These are phyloP conservation scores for Dicycla oo DNA, from an alignment of 2,888 invertebrate species.

Conservation along the genomic window DNA sequence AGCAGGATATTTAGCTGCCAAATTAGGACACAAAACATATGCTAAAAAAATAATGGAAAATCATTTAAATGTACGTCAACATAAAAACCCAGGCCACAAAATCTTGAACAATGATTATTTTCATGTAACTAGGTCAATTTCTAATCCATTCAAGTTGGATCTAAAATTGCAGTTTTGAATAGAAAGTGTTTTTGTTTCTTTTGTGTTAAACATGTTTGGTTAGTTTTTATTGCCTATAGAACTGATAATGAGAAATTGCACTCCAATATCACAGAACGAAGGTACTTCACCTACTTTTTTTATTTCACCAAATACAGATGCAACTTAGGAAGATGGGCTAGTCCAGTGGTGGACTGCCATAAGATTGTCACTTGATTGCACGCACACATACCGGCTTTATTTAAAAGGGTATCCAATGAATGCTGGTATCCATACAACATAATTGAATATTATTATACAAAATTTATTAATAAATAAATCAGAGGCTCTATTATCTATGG, in stretches of 20 bases:
- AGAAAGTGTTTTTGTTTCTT: constrained; percentile 38
- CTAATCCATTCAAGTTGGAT: constrained; percentile 76
- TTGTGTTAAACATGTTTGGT: constrained; percentile 34
- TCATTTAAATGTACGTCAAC: constrained; percentile 28
- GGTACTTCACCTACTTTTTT: background rate
- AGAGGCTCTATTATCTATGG: background rate
- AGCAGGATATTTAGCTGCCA: background rate
- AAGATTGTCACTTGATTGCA: background rate
- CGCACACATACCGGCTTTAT: background rate
- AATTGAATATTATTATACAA: background rate
- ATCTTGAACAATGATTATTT: constrained; percentile 72
- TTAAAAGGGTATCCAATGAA: background rate
- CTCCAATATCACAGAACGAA: constrained; percentile 5
- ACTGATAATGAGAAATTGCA: constrained; percentile 47
- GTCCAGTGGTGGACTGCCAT: background rate
- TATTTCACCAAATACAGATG: background rate
- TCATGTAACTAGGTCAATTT: constrained; percentile 80
- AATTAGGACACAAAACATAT: constrained; percentile 12
- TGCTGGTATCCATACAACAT: background rate
- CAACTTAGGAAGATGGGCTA: background rate
- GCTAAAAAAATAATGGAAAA: constrained; percentile 3
- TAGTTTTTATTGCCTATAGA: constrained; percentile 47
- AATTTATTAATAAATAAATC: background rate
- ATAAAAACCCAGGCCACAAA: constrained; percentile 59
- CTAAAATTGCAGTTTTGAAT: constrained; percentile 65